A percentile compares a stretch with the other conserved stretches of the same genome.
Evolutionary conservation across 2,797 vertebrate species (phyloP).

Genomic region (Kryptopterus vitreolus): DNA sequence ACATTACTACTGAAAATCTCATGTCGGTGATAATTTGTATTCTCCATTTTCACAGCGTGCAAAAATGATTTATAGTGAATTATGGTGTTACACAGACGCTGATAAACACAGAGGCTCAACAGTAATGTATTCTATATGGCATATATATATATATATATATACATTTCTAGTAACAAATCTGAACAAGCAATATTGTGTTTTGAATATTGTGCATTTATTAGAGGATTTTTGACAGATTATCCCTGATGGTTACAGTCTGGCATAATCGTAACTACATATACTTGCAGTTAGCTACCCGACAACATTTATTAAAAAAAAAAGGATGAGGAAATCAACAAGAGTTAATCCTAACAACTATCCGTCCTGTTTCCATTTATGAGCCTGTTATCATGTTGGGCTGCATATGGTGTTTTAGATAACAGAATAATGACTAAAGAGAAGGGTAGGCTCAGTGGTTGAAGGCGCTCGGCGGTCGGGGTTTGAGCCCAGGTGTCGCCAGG

Average conservation of each 20-base stretch:
- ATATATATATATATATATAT: no score
- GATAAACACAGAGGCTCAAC: not conserved
- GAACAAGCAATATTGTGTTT: not conserved
- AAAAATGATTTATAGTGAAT: not conserved
- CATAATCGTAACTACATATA: not conserved
- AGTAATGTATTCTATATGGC: no score
- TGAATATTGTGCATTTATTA: no score
- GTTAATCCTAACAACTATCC: no score
- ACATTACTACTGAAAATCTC: not conserved
- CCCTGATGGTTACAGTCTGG: not conserved
- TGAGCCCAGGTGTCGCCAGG: no score
- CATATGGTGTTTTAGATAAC: no score
- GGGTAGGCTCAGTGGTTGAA: no score
- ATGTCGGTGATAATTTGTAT: not conserved
- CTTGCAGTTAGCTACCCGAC: not conserved
- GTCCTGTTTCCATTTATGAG: no score
- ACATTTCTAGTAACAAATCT: not conserved
- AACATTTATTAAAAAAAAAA: not conserved
- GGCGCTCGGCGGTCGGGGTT: no score
- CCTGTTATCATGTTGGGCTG: no score
- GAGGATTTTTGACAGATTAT: not conserved
- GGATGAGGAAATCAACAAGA: no score
- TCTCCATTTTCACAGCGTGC: not conserved
- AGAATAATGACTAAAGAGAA: no score
- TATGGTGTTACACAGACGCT: not conserved